These are phyloP conservation scores for Pelobates cultripes DNA, from an alignment of 2,797 vertebrate species.

Conservation along the genomic window DNA sequence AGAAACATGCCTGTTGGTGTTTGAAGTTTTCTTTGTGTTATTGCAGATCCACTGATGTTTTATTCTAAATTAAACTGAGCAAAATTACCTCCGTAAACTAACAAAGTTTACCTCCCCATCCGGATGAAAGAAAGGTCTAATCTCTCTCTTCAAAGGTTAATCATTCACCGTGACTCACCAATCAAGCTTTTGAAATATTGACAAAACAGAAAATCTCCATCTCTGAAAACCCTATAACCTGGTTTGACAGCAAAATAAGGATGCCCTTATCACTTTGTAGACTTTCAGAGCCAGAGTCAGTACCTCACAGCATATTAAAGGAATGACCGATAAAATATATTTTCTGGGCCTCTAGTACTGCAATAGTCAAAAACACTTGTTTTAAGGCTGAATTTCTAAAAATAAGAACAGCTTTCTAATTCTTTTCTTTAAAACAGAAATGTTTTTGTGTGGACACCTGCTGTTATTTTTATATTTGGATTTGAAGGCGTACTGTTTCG, in stretches of 20 bases:
- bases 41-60: neutral
- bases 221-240: conserved; percentile 19
- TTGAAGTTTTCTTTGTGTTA: no score
- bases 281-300: no score
- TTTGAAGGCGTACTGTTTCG: conserved; percentile 11
- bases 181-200: conserved; percentile 22
- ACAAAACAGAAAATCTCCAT: conserved; percentile 13
- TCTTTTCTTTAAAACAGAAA: neutral
- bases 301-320: no score
- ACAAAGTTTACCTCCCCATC: conserved; percentile 24
- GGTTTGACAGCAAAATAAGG: neutral
- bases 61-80: neutral
- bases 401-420: conserved; percentile 8
- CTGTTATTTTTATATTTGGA: neutral
- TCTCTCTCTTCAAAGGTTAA: conserved; percentile 43
- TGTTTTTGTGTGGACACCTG: conserved; percentile 8
- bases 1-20: no score
- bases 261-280: no score
- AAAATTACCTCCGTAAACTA: conserved; percentile 10
- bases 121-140: conserved; percentile 29
- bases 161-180: conserved; percentile 36
- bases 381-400: neutral
- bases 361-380: no score
- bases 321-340: neutral
- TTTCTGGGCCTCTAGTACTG: neutral